Base-by-base conservation (phyloP, 2,888 invertebrate species). In the Lepidochitona cinerea region DNA sequence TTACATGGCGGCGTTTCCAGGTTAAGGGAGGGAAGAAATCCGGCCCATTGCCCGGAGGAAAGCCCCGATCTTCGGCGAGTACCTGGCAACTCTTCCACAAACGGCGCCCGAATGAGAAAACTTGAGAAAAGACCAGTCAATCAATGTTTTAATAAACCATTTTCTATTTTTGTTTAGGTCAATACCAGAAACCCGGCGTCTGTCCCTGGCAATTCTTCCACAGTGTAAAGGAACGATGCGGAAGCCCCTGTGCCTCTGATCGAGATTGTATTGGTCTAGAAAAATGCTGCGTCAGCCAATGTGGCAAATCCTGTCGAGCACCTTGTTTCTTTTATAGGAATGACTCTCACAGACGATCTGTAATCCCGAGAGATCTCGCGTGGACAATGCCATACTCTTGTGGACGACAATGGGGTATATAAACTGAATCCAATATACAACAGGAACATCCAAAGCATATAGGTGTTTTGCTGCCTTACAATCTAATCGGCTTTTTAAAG, bases 251-350 rank as follows among this genome's bases (percentile, higher is more conserved):
- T 68, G 71, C 53, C 14, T 68, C 65, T 9, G 83, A 83, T 68
- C 52, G 68, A 7, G 79, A 83, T 65, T 83, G 83, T 41, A 75
- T 77, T 0, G 81, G 83, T 5, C 72, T 77, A 9, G 78, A 77
- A 64, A 83, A 83, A 71, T 83, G 83, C 68, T 83, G 83, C 66
- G 67, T 53, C 4, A 80, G 79, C 12, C 69, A 73, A 26, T 83
- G 83, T 66, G 81, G 80, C 2, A 71, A 78, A 18, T 75, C 75
- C 18, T 83, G 83, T 64, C 74, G 80, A 0, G 72, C 76, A 23
- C 83, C 83, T 0, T 83, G 83, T 53, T 83, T 49, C n/a, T 49
- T 49, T 49, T 23, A 23, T 23, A 18, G 49, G n/a, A 49, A 49
- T 23, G 49, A 49, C 23, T 49, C 49, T 49, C 49, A 23, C 49